Percentiles rank a stretch among this genome's conserved stretches.
phyloP scores from a whole-genome alignment of 2,888 invertebrate genomes.

The Macaria notata region DNA sequence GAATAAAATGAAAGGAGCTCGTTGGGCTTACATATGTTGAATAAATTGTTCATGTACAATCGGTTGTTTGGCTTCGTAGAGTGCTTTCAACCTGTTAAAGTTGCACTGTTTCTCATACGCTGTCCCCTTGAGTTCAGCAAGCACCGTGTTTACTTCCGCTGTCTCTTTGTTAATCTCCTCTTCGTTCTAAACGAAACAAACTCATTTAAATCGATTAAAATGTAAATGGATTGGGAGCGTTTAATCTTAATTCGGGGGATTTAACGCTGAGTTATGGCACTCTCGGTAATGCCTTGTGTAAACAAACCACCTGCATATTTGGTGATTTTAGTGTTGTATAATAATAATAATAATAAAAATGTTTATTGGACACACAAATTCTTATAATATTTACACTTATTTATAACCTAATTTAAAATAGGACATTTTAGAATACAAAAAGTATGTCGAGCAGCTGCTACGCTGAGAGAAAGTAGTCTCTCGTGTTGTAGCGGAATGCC shows the following conservation, averaged over 20 bases:
- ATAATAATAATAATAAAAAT: too few relatives aligned
- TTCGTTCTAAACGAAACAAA: constrained; percentile 46
- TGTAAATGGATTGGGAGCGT: constrained; percentile 6
- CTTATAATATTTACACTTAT: too few relatives aligned
- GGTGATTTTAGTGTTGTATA: too few relatives aligned
- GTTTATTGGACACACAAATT: too few relatives aligned
- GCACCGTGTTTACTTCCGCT: constrained; percentile 38
- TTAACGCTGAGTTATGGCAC: constrained; percentile 1
- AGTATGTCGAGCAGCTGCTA: too few relatives aligned
- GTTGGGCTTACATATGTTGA: constrained; percentile 44
- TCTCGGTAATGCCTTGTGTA: background rate
- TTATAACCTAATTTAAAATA: too few relatives aligned
- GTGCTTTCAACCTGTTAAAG: constrained; percentile 42
- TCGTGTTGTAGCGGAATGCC: too few relatives aligned
- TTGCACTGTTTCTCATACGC: constrained; percentile 38
- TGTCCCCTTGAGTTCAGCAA: constrained; percentile 41
- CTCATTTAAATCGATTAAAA: constrained; percentile 7
- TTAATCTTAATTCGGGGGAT: constrained; percentile 8
- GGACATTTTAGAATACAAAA: too few relatives aligned
- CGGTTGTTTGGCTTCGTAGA: constrained; percentile 39
- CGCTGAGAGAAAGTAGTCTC: too few relatives aligned
- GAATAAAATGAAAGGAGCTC: constrained; percentile 4
- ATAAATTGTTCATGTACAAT: constrained; percentile 53
- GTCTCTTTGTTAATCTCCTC: constrained; percentile 47
- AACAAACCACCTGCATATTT: too few relatives aligned